Evolutionary conservation across 2,797 vertebrate genomes (phyloP).

Genomic region (Anolis apletophallus): DNA sequence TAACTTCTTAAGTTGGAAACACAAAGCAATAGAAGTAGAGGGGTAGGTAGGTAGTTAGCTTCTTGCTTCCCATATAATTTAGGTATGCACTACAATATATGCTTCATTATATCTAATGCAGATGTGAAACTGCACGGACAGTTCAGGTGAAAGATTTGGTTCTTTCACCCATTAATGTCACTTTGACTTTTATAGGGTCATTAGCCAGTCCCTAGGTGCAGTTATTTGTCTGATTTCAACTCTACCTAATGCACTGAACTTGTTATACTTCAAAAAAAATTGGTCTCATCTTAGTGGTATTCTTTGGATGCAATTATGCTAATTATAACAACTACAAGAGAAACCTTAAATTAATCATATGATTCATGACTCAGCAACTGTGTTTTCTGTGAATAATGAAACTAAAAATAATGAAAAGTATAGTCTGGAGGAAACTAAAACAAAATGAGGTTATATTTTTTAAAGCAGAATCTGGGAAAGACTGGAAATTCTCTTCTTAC

Average conservation of each 20-base stretch:
- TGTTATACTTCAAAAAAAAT: conserved; percentile 48
- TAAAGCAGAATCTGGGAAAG: background rate
- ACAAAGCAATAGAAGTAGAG: no score
- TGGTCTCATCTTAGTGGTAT: conserved; percentile 54
- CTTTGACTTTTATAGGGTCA: conserved; percentile 10
- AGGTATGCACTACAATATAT: no score
- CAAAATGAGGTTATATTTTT: conserved; percentile 40
- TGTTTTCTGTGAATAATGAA: conserved; percentile 49
- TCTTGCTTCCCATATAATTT: no score
- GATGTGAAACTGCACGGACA: background rate
- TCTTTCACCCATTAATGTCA: conserved; percentile 3
- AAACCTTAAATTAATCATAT: conserved; percentile 69
- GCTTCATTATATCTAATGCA: no score
- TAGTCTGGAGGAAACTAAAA: conserved; percentile 51
- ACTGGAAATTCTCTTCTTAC: conserved; percentile 30
- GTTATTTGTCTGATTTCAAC: conserved; percentile 55
- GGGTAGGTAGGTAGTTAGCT: no score
- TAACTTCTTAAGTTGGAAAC: no score
- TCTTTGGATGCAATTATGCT: conserved; percentile 62
- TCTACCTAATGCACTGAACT: conserved; percentile 65
- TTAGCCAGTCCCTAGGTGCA: conserved; percentile 3
- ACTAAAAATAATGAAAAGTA: conserved; percentile 45
- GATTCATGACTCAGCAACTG: conserved; percentile 66
- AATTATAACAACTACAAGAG: conserved; percentile 60
- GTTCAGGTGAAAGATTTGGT: conserved; percentile 7